phyloP scores from a whole-genome alignment of 2,888 invertebrate species.

The Adineta ricciae region DNA sequence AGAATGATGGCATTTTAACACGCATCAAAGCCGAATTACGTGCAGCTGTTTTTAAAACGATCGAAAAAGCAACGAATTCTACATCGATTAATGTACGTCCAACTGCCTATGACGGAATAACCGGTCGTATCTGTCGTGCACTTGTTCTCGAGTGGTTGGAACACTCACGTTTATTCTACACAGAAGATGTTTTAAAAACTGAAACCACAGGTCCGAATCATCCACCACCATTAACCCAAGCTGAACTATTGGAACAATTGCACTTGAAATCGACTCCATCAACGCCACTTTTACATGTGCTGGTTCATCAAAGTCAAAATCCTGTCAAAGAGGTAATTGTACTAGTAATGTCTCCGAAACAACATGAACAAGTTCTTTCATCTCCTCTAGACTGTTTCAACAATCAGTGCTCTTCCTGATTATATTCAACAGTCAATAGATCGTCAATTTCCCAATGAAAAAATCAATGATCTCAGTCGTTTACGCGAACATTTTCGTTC shows the following conservation, averaged over 20 bases:
- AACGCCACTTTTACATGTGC: neutral
- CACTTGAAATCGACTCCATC: neutral
- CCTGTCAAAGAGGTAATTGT: neutral
- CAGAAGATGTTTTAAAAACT: neutral
- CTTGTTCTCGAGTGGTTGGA: conserved; percentile 1
- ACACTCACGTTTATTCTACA: neutral
- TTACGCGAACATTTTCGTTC: neutral
- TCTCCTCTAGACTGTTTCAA: neutral
- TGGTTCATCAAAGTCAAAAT: neutral
- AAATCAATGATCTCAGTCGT: neutral
- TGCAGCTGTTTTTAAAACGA: conserved; percentile 26
- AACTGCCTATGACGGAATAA: neutral
- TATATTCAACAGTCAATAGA: neutral
- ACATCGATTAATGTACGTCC: neutral
- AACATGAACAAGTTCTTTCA: neutral
- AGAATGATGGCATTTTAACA: conserved; percentile 25
- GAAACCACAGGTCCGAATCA: neutral
- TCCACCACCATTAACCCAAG: neutral
- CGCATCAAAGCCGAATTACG: conserved; percentile 31
- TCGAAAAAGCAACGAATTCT: conserved; percentile 20
- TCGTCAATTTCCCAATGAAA: neutral
- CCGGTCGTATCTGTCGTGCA: neutral
- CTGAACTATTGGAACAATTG: neutral
- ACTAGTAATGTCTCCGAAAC: neutral
- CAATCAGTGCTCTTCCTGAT: neutral